Evolutionary conservation across 1,140 invertebrate genomes (phyloP).

Genomic region (Anoplophora glabripennis): DNA sequence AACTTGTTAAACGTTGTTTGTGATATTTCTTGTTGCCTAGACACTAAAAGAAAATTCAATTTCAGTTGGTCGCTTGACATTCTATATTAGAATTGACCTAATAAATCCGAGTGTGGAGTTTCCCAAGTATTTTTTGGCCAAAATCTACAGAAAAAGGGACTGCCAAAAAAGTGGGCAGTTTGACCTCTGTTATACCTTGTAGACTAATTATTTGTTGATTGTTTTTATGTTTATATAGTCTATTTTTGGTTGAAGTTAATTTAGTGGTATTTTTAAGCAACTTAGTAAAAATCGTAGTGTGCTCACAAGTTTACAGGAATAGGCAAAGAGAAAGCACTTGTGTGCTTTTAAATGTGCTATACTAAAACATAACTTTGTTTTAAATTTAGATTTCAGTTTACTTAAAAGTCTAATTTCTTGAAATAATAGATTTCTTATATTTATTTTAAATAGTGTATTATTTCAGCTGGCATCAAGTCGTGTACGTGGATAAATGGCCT

Average conservation of each 20-base stretch:
- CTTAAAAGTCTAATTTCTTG: no score
- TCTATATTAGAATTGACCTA: slow-evolving; percentile 40
- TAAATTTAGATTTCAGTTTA: no score
- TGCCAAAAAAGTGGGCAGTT: neutral
- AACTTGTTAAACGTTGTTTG: neutral
- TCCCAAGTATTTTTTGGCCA: slow-evolving; percentile 26
- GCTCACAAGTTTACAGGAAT: slow-evolving; percentile 17
- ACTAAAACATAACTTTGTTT: no score
- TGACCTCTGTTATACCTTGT: slow-evolving; percentile 44
- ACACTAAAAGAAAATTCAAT: neutral
- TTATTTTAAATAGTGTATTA: no score
- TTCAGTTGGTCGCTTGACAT: slow-evolving; percentile 23
- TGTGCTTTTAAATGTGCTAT: neutral
- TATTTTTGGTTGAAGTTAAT: slow-evolving; percentile 51
- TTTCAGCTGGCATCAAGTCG: no score
- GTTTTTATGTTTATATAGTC: slow-evolving; percentile 53
- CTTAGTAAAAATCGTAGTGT: slow-evolving; percentile 15
- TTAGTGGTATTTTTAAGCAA: slow-evolving; percentile 28
- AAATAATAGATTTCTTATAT: no score
- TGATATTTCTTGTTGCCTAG: neutral
- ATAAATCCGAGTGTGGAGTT: slow-evolving; percentile 6
- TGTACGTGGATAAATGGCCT: no score
- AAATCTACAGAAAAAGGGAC: neutral
- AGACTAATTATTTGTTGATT: slow-evolving; percentile 52
- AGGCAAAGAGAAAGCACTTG: slow-evolving; percentile 2